Conservation (phyloP, 1,140 invertebrate genomes). For the Hydropsyche tenuis region DNA sequence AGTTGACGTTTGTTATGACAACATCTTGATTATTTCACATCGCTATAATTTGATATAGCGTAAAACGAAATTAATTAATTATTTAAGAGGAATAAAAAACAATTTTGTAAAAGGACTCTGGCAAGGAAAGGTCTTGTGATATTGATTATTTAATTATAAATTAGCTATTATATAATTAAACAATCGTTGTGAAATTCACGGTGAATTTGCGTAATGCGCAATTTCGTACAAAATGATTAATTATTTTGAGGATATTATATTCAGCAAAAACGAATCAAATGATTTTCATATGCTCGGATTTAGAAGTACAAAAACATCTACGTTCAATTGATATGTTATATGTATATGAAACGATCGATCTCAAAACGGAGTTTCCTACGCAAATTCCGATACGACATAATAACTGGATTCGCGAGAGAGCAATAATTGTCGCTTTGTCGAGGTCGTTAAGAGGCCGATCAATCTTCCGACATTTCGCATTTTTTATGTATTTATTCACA, state of each 20-base stretch:
- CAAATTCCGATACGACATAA: conserved; percentile 4
- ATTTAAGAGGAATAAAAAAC: neutral
- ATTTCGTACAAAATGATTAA: too few relatives aligned
- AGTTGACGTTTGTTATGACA: too few relatives aligned
- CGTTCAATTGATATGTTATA: too few relatives aligned
- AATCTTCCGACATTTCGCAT: neutral
- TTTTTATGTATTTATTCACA: neutral
- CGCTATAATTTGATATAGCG: neutral
- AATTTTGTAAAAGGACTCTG: neutral
- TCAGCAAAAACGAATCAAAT: too few relatives aligned
- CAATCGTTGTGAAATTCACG: neutral
- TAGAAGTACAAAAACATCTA: too few relatives aligned
- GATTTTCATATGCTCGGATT: too few relatives aligned
- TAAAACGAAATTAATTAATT: neutral
- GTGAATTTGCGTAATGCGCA: too few relatives aligned
- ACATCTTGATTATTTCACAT: too few relatives aligned
- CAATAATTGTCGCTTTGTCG: conserved; percentile 9
- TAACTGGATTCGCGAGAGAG: neutral
- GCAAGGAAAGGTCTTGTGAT: too few relatives aligned
- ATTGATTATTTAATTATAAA: neutral
- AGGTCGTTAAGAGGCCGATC: conserved; percentile 1
- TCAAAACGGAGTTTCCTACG: neutral
- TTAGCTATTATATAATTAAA: neutral
- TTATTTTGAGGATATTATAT: too few relatives aligned
- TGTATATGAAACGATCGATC: too few relatives aligned